Conservation (phyloP, 2,797 vertebrate genomes). For the Pantherophis alleghaniensis region DNA sequence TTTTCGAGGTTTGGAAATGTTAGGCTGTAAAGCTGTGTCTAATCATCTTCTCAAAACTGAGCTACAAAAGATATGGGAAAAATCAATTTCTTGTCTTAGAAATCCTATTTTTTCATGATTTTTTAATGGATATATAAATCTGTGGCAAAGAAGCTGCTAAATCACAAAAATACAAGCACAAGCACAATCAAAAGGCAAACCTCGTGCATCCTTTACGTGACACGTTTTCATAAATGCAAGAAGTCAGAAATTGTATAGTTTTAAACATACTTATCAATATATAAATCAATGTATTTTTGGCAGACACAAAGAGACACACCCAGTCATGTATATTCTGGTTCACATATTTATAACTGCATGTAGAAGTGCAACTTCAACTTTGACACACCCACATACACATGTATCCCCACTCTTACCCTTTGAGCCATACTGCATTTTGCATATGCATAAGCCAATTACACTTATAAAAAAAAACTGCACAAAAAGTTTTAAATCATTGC, state of each 20-base stretch:
- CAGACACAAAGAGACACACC: slow-evolving; percentile 32
- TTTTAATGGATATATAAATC: slow-evolving; percentile 1
- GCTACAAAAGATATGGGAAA: background rate
- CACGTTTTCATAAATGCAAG: background rate
- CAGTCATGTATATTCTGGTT: slow-evolving; percentile 24
- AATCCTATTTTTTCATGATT: background rate
- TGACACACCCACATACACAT: background rate
- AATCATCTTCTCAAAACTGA: background rate
- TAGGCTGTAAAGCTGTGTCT: background rate
- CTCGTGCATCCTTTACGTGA: slow-evolving; percentile 19
- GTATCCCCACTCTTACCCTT: slow-evolving; percentile 17
- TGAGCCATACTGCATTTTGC: background rate
- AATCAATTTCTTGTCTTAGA: background rate
- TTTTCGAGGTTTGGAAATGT: slow-evolving; percentile 7
- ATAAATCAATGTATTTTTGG: slow-evolving; percentile 6
- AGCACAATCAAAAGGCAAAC: slow-evolving; percentile 43
- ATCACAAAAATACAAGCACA: background rate
- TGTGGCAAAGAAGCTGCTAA: slow-evolving; percentile 44
- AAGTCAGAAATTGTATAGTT: background rate
- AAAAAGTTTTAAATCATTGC: slow-evolving; percentile 36
- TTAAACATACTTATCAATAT: background rate
- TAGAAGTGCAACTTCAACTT: background rate
- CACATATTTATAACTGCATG: background rate
- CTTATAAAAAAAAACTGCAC: background rate
- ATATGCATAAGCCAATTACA: background rate